phyloP scores from a whole-genome alignment of 2,888 invertebrate species.

The Chloroclysta siterata region DNA sequence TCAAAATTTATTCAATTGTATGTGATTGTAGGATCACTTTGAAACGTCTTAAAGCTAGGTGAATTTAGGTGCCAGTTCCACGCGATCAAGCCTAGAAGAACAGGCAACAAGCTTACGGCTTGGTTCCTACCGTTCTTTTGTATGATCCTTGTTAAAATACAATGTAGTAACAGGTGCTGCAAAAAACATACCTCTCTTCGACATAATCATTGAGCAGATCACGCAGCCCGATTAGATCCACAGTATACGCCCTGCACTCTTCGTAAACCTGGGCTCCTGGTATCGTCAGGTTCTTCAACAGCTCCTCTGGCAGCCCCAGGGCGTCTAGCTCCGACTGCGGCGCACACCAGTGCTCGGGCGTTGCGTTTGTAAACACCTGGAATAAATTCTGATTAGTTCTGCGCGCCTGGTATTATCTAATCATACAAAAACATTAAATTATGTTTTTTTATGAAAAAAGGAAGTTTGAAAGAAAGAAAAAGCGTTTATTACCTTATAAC shows the following conservation, averaged over 20 bases:
- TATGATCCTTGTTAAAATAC: too few species aligned
- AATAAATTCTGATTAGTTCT: slow-evolving; percentile 20
- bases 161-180: too few species aligned
- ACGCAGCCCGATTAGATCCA: slow-evolving; percentile 68
- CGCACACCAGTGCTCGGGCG: slow-evolving; percentile 88
- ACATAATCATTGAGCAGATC: slow-evolving; percentile 59
- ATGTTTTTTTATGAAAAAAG: too few species aligned
- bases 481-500: too few species aligned
- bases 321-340: slow-evolving; percentile 81
- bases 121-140: too few species aligned
- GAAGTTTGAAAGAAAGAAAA: too few species aligned
- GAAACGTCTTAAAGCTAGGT: too few species aligned
- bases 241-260: slow-evolving; percentile 80
- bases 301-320: slow-evolving; percentile 73
- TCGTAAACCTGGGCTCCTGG: slow-evolving; percentile 78
- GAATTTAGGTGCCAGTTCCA: too few species aligned
- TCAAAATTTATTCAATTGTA: too few species aligned
- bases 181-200: slow-evolving; percentile 58
- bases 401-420: neutral
- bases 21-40: too few species aligned
- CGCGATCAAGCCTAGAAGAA: too few species aligned
- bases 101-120: too few species aligned
- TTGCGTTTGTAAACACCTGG: slow-evolving; percentile 88
- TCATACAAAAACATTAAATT: neutral
- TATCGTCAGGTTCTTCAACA: slow-evolving; percentile 81